A percentile compares a stretch with the other conserved stretches of the same genome.
Evolutionary conservation across 1,140 invertebrate genomes (phyloP).

Genomic region (Bombus sibiricus): DNA sequence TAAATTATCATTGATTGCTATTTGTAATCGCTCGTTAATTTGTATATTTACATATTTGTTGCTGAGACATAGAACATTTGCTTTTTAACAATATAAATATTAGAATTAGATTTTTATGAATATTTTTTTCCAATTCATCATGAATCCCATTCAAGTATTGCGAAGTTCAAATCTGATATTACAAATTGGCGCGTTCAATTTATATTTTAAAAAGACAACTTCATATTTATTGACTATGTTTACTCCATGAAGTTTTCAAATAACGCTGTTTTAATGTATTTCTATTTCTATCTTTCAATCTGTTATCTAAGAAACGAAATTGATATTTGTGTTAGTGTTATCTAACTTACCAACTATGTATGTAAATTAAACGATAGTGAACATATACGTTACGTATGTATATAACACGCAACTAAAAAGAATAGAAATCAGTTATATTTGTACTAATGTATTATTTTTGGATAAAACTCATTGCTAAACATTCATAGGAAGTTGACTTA

Average conservation of each 20-base stretch:
- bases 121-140: too few relatives aligned
- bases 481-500: neutral
- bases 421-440: neutral
- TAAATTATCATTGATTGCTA: too few relatives aligned
- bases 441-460: neutral
- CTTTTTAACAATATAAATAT: too few relatives aligned
- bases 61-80: too few relatives aligned
- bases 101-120: too few relatives aligned
- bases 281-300: neutral
- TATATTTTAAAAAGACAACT: neutral
- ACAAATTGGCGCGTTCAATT: neutral
- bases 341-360: neutral
- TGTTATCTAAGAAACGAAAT: neutral
- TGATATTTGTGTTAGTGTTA: neutral
- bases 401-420: neutral
- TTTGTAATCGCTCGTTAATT: too few relatives aligned
- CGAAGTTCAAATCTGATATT: too few relatives aligned
- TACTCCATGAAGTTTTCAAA: slow-evolving; percentile 15
- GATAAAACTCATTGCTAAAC: neutral
- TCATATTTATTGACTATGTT: slow-evolving; percentile 20
- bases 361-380: neutral
- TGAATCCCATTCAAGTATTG: too few relatives aligned
- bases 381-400: neutral
- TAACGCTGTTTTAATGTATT: neutral
- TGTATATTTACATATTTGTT: too few relatives aligned